phyloP scores from a whole-genome alignment of 1,140 invertebrate species.

The Camponotus vicinus region DNA sequence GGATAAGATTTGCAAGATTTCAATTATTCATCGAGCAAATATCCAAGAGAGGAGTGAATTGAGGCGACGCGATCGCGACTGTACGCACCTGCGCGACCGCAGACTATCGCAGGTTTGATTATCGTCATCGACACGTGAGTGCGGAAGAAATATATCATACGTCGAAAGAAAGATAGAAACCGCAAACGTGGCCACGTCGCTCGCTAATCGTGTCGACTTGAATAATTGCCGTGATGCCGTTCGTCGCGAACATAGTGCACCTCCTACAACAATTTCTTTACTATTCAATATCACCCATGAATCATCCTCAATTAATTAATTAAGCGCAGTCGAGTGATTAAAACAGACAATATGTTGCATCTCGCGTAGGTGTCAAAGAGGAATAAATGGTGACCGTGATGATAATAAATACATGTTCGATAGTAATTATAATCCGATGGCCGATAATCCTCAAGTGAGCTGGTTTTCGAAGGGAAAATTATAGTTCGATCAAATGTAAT shows the following conservation, averaged over 20 bases:
- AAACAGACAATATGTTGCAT: neutral
- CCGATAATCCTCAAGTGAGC: too few relatives aligned
- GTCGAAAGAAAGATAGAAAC: constrained; percentile 52
- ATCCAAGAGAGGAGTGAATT: neutral
- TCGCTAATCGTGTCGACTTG: neutral
- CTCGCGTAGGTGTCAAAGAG: neutral
- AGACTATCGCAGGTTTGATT: constrained; percentile 42
- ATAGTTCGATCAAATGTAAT: neutral
- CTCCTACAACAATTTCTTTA: constrained; percentile 2
- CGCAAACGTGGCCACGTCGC: constrained; percentile 44
- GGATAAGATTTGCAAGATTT: neutral
- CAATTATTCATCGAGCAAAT: neutral
- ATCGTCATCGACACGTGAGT: constrained; percentile 46
- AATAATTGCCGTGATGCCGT: constrained; percentile 3
- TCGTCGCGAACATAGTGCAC: neutral
- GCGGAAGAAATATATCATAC: constrained; percentile 20
- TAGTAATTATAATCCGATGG: neutral
- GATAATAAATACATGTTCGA: neutral
- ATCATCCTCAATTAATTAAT: neutral
- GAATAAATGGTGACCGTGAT: neutral
- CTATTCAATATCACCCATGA: neutral
- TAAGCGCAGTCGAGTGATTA: neutral
- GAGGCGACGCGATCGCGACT: neutral
- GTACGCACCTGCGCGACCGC: constrained; percentile 41
- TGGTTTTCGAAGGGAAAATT: neutral